Percentiles rank a stretch among this genome's conserved stretches.
Evolutionary conservation across 1,140 invertebrate species (phyloP).

Genomic region (Drosophila subpulchrella): DNA sequence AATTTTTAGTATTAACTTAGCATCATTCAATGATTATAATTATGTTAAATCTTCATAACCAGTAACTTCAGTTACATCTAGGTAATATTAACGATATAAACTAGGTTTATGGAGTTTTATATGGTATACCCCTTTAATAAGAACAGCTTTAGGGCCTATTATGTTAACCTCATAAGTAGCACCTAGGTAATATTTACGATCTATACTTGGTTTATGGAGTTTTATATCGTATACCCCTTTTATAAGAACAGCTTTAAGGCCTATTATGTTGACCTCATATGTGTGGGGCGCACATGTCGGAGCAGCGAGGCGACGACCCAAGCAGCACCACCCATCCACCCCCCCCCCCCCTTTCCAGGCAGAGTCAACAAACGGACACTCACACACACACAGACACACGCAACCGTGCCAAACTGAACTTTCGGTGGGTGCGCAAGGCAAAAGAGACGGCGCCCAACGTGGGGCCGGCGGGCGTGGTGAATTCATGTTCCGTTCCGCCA

Average conservation of each 20-base stretch:
- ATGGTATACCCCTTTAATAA: no score
- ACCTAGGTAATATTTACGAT: no score
- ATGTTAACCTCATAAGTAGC: no score
- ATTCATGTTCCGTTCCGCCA: constrained; percentile 29
- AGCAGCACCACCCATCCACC: constrained; percentile 30
- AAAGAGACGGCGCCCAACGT: constrained; percentile 63
- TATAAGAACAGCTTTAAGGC: neutral
- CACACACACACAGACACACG: constrained; percentile 42
- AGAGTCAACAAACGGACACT: constrained; percentile 78
- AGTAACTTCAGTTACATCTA: no score
- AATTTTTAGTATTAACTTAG: no score
- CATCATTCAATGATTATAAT: no score
- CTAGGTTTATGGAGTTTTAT: no score
- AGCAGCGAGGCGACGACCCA: constrained; percentile 55
- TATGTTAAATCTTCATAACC: no score
- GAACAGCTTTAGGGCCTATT: no score
- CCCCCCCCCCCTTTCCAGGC: constrained; percentile 33
- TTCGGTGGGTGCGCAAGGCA: constrained; percentile 54
- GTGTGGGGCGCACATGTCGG: constrained; percentile 38
- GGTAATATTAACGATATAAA: no score
- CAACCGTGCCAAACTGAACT: constrained; percentile 38
- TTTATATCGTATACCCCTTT: neutral
- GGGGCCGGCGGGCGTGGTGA: constrained; percentile 38
- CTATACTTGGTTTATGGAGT: neutral
- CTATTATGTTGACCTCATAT: constrained; percentile 24